A percentile compares a stretch with the other conserved stretches of the same genome.
Conservation (phyloP, 2,888 invertebrate genomes). For the Megastigmus dorsalis region DNA sequence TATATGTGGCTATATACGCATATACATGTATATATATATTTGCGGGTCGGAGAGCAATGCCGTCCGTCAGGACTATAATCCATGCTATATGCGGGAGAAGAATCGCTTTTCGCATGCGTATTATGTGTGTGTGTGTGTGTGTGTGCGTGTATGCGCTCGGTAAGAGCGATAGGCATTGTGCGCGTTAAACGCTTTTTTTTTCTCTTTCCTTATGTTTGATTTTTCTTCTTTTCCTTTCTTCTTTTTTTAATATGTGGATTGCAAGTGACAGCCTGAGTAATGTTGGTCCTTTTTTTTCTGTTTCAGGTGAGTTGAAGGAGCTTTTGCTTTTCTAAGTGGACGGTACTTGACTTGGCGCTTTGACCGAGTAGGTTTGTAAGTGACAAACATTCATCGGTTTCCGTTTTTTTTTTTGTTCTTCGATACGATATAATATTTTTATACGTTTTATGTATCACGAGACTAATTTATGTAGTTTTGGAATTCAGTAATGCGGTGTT, state of each 20-base stretch:
- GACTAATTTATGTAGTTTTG: too few species aligned
- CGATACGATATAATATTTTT: too few species aligned
- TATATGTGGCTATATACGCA: too few species aligned
- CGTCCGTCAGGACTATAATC: too few species aligned
- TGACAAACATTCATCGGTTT: constrained; percentile 12
- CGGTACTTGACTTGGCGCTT: background rate
- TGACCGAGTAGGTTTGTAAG: constrained; percentile 16
- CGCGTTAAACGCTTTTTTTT: background rate
- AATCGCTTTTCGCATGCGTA: constrained; percentile 33
- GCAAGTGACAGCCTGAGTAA: constrained; percentile 39
- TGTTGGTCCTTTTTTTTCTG: constrained; percentile 21
- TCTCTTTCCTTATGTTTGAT: background rate
- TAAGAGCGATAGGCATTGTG: constrained; percentile 1
- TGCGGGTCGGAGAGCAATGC: too few species aligned
- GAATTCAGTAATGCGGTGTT: too few species aligned
- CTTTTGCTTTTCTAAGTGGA: too few species aligned
- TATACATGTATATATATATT: too few species aligned
- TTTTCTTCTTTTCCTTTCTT: background rate
- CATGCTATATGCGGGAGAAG: too few species aligned
- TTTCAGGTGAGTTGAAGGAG: constrained; percentile 47
- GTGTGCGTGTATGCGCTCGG: background rate
- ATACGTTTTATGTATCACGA: too few species aligned
- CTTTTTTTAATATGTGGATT: background rate
- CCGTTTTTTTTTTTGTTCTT: too few species aligned
- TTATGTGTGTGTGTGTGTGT: constrained; percentile 21